A percentile compares a stretch with the other conserved stretches of the same genome.
phyloP scores from a whole-genome alignment of 2,113 vertebrate species.

The Oxyruncus cristatus region DNA sequence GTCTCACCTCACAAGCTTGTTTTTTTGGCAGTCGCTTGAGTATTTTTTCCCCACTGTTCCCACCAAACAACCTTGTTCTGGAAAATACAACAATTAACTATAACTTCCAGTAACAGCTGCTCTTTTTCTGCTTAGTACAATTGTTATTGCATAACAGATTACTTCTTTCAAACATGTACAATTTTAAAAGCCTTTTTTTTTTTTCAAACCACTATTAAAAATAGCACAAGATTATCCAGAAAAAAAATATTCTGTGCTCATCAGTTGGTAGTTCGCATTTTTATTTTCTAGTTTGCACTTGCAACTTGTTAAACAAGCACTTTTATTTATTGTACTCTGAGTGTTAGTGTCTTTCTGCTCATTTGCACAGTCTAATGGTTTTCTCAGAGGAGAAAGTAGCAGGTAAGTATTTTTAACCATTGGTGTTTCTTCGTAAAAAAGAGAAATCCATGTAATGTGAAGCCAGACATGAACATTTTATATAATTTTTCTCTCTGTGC shows the following conservation, averaged over 20 bases:
- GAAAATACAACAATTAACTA: slow-evolving; percentile 46
- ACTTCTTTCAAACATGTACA: background rate
- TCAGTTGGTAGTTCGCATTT: background rate
- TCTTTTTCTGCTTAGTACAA: background rate
- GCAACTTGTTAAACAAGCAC: background rate
- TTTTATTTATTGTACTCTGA: background rate
- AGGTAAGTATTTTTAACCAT: background rate
- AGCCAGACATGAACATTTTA: background rate
- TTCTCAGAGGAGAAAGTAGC: background rate
- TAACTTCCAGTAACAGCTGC: slow-evolving; percentile 40
- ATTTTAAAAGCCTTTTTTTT: background rate
- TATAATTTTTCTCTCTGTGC: background rate
- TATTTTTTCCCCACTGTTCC: slow-evolving; percentile 5
- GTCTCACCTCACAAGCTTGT: slow-evolving; percentile 26
- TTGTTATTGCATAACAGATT: background rate
- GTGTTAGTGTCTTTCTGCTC: background rate
- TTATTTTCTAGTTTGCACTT: background rate
- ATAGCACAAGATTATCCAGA: background rate
- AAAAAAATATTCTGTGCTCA: background rate
- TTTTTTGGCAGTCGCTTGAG: slow-evolving; percentile 39
- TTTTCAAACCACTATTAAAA: background rate
- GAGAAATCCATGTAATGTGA: background rate
- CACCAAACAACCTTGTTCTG: slow-evolving; percentile 31
- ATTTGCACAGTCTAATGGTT: background rate
- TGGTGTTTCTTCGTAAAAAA: background rate